phyloP scores from a whole-genome alignment of 2,888 invertebrate genomes.

The Tetanocera ferruginea region DNA sequence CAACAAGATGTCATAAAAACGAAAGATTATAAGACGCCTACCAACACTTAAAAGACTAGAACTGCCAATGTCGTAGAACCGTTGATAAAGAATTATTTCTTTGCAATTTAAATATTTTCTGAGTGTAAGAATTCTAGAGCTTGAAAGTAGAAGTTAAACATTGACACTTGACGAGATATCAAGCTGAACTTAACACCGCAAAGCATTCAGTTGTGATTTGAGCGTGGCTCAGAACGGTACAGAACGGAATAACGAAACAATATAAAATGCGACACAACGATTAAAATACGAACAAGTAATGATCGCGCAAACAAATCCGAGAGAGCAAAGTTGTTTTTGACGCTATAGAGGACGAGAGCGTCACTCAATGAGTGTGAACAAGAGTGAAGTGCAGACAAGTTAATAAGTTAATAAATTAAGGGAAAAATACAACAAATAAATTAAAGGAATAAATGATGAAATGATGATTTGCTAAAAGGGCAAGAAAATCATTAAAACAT shows the following conservation, averaged over 20 bases:
- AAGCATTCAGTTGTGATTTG: conserved; percentile 61
- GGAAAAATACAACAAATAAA: conserved; percentile 23
- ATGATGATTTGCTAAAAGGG: conserved; percentile 14
- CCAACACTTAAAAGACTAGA: too few relatives aligned
- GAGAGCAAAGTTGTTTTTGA: not conserved
- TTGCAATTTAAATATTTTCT: not conserved
- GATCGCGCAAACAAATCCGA: conserved; percentile 7
- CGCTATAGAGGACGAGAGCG: not conserved
- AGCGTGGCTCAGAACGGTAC: conserved; percentile 56
- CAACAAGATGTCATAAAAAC: too few relatives aligned
- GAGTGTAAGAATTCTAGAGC: conserved; percentile 9
- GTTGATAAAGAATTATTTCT: not conserved
- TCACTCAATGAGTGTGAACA: not conserved
- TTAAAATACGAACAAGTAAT: not conserved
- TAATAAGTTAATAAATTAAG: conserved; percentile 23
- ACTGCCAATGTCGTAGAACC: too few relatives aligned
- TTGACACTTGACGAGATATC: conserved; percentile 23
- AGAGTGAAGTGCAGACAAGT: too few relatives aligned
- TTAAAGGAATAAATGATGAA: conserved; percentile 38
- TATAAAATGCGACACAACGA: conserved; percentile 10
- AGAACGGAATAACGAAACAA: conserved; percentile 49
- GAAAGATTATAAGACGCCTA: too few relatives aligned
- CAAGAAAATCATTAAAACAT: not conserved
- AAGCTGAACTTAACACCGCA: conserved; percentile 26
- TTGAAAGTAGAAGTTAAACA: conserved; percentile 3